Evolutionary conservation across 2,797 vertebrate species (phyloP).

Genomic region (Karalla daura): DNA sequence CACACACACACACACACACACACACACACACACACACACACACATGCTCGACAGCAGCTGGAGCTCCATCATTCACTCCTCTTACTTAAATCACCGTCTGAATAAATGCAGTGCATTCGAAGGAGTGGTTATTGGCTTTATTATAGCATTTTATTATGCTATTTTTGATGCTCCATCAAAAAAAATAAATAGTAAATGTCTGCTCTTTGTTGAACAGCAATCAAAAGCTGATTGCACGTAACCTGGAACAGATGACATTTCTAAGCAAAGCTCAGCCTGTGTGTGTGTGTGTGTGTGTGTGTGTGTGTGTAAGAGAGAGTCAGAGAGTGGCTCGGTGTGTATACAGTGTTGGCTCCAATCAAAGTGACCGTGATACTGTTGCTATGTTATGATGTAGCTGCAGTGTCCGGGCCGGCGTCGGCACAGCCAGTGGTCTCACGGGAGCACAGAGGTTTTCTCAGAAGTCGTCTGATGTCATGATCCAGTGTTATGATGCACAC

Average conservation of each 20-base stretch:
- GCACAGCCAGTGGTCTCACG: slow-evolving; percentile 35
- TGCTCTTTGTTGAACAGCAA: slow-evolving; percentile 18
- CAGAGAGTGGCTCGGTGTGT: not conserved
- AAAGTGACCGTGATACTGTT: slow-evolving; percentile 39
- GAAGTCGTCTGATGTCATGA: slow-evolving; percentile 57
- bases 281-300: not conserved
- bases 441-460: slow-evolving; percentile 38
- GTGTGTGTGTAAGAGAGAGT: not conserved
- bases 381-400: slow-evolving; percentile 55
- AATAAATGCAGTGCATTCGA: slow-evolving; percentile 2
- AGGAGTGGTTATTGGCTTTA: not conserved
- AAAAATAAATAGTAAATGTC: not conserved
- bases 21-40: slow-evolving; percentile 31
- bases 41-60: slow-evolving; percentile 3
- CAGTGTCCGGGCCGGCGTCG: slow-evolving; percentile 23
- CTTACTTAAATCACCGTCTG: slow-evolving; percentile 1
- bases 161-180: not conserved
- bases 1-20: slow-evolving; percentile 34
- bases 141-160: not conserved
- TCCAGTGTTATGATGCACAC: slow-evolving; percentile 51
- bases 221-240: slow-evolving; percentile 32
- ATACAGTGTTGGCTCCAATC: slow-evolving; percentile 19
- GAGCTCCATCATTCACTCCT: slow-evolving; percentile 7
- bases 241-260: slow-evolving; percentile 36
- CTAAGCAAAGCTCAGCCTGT: not conserved